Base-by-base conservation (phyloP, 2,888 invertebrate species). In the Neria commutata region DNA sequence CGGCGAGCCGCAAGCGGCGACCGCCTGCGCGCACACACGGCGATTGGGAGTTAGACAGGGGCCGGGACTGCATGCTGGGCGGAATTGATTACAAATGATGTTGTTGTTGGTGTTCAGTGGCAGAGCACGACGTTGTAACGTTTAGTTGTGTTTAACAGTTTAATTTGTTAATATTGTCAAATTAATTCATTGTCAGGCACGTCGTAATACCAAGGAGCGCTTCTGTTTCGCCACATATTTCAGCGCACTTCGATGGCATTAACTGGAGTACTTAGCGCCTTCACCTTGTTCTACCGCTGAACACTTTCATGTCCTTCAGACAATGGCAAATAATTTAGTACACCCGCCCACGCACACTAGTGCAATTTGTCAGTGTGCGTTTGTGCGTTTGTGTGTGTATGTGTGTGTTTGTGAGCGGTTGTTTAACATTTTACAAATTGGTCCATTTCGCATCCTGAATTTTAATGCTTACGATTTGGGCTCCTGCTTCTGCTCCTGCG, bases 101-200 rank as follows among this genome's bases (percentile, higher is more conserved):
- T 73, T 75, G 74, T 73, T 70, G 71, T 66, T 68, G 71, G 69
- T 69, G 56, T 66, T 63, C 23, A 24, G 57, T 65, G 61, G 62
- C 57, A 59, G 55, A 54, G 58, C 51, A 56, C 59, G 61, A 61
- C 59, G 42, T 51, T 57, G 58, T 56, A 59, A 59, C 61, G 52
- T 47, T 56, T 56, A 40, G 50, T 33, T 53, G 58, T 60, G 58
- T 70, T 75, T 68, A 75, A 75, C 74, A 75, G 75, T 75, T 77
- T 77, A 76, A 76, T 78, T 77, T 76, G 76, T 73, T 77, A 75
- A 78, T 76, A 75, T 72, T 77, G 74, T 77, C 78, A 78, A 75
- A 78, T 76, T 71, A 77, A 70, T 72, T 69, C 70, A 62, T 65
- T 71, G 73, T 73, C 73, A 65, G 64, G 52, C n/a, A n/a, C n/a